Base-by-base conservation (phyloP, 2,797 vertebrate species). In the Austrolebias charrua region DNA sequence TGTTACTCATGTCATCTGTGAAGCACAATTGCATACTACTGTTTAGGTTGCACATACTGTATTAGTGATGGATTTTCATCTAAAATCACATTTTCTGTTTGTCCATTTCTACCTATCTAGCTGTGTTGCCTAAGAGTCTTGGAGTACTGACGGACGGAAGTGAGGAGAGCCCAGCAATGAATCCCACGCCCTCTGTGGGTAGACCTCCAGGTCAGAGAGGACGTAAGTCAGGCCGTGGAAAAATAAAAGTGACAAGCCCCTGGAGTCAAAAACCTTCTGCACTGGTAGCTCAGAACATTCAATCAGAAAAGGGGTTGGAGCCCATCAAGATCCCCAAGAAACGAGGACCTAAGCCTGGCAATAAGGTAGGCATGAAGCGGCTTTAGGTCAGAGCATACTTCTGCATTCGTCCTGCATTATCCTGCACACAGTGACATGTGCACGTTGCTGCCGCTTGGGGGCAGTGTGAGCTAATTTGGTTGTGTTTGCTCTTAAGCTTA, bases 301-400 rank as follows among this genome's bases (percentile, higher is more conserved):
- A 91, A 80, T 55, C 91, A 52, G 74, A 63, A 81, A 98, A 95
- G 85, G 85, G 90, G 79, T 86, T 93, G 85, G 95, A 95, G 83
- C 92, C 95, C 70, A 89, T 98, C 85, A 97, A 97, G 91, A 95
- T 96, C 81, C 95, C 95, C 81, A 98, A 97, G 91, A 99, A 98
- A 88, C 93, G 98, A 79, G 98, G 98, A 51, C 98, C 98, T 69
- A 98, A 98, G 86, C 96, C 98, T 57, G 98, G 96, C 86, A 98
- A 93, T 84, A 98, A 95, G 97, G 97, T 98, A 91, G 46, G 75
- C 35, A 20, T 54, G 16, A 40, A 57, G 11, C 2, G 1, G 38
- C n/a, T 46, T 18, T 13, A 5, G 29, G 43, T n/a, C 42, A 44
- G 43, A 18, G 7, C 28, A 14, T 18, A 28, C 2, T 57, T 57